Percentiles rank a stretch among this genome's conserved stretches.
phyloP scores from a whole-genome alignment of 1,140 invertebrate species.

The Choristoneura fumiferana region DNA sequence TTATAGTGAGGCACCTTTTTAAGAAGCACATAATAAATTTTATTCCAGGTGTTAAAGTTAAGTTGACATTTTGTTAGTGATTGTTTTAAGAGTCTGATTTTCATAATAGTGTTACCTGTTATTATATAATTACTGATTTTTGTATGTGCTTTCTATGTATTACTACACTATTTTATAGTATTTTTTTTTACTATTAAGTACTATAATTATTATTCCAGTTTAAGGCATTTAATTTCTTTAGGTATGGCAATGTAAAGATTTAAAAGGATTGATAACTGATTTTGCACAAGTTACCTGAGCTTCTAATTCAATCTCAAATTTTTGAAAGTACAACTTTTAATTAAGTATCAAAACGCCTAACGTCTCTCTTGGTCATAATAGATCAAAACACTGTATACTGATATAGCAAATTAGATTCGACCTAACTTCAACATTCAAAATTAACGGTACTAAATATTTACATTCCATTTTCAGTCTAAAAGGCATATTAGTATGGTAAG shows the following conservation, averaged over 20 bases:
- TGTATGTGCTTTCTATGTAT: constrained; percentile 28
- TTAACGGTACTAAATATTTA: constrained; percentile 25
- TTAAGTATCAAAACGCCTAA: neutral
- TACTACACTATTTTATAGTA: constrained; percentile 19
- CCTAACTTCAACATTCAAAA: neutral
- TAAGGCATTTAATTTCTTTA: constrained; percentile 31
- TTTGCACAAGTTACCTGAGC: constrained; percentile 61
- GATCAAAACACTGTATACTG: too few relatives aligned
- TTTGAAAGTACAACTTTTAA: neutral
- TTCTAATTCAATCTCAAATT: constrained; percentile 44
- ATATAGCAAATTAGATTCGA: constrained; percentile 1
- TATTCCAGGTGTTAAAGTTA: constrained; percentile 47
- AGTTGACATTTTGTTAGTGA: constrained; percentile 52
- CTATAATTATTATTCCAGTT: constrained; percentile 25
- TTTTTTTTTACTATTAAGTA: too few relatives aligned
- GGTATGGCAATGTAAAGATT: neutral
- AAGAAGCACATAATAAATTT: constrained; percentile 42
- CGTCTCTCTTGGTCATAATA: neutral
- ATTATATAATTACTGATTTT: constrained; percentile 29
- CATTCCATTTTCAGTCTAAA: constrained; percentile 58
- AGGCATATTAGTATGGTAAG: constrained; percentile 50
- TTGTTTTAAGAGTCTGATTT: constrained; percentile 55
- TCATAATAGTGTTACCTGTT: constrained; percentile 50
- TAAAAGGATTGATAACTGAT: neutral
- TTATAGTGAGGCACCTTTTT: constrained; percentile 47